phyloP scores from a whole-genome alignment of 2,113 vertebrate species.

The Xenopus tropicalis region UCB_Xtro_10.0 CM004447.2:128053501-128054000 shows the following conservation, averaged over 20 bases:
- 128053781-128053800: too few relatives aligned
- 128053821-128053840: too few relatives aligned
- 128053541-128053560: slow-evolving; percentile 30
- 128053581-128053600: slow-evolving; percentile 44
- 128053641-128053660: slow-evolving; percentile 18
- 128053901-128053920: too few relatives aligned
- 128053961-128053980: too few relatives aligned
- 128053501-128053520: neutral
- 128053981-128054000: too few relatives aligned
- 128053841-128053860: too few relatives aligned
- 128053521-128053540: slow-evolving; percentile 28
- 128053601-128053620: slow-evolving; percentile 39
- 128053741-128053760: neutral
- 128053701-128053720: neutral
- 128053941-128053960: too few relatives aligned
- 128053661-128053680: slow-evolving; percentile 25
- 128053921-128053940: too few relatives aligned
- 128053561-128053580: slow-evolving; percentile 43
- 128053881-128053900: too few relatives aligned
- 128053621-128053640: slow-evolving; percentile 44
- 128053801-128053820: too few relatives aligned
- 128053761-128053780: too few relatives aligned
- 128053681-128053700: slow-evolving; percentile 31
- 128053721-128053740: neutral
- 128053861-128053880: too few relatives aligned